Percentiles rank a stretch among this genome's conserved stretches.
Conservation (phyloP, 1,140 invertebrate species). For the Bombus consobrinus region DNA sequence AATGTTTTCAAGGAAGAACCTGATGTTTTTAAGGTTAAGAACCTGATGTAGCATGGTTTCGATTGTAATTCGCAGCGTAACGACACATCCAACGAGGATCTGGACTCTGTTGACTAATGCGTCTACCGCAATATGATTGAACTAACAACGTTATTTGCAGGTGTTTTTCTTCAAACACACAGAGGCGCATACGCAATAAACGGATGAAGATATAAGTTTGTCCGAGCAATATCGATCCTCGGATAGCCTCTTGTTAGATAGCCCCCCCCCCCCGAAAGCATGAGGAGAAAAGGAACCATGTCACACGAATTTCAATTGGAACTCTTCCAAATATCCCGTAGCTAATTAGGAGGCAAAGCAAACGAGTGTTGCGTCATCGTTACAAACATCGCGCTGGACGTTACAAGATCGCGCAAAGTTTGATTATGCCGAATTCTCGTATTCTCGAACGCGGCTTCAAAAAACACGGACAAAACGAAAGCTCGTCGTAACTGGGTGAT, state of each 20-base stretch:
- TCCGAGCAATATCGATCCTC: not conserved
- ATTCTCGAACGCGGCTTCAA: not conserved
- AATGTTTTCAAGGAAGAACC: not conserved
- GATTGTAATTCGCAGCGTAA: not conserved
- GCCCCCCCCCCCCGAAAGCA: too few relatives aligned
- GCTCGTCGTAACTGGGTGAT: not conserved
- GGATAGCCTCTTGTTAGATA: not conserved
- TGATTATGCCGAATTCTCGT: not conserved
- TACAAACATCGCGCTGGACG: too few relatives aligned
- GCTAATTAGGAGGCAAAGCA: not conserved
- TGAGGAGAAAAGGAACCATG: not conserved
- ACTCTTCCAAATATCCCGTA: not conserved
- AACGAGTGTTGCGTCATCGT: conserved; percentile 3
- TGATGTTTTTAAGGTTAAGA: not conserved
- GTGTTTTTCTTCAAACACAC: not conserved
- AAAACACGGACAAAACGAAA: not conserved
- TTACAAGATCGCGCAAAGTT: not conserved
- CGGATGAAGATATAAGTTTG: not conserved
- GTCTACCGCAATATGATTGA: not conserved
- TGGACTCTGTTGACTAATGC: not conserved
- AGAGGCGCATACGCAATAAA: not conserved
- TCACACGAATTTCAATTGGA: not conserved
- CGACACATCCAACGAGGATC: not conserved
- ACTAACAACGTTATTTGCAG: not conserved
- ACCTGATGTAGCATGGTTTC: not conserved